Evolutionary conservation across 2,797 vertebrate species (phyloP).

Genomic region (Chiroxiphia lanceolata): DNA sequence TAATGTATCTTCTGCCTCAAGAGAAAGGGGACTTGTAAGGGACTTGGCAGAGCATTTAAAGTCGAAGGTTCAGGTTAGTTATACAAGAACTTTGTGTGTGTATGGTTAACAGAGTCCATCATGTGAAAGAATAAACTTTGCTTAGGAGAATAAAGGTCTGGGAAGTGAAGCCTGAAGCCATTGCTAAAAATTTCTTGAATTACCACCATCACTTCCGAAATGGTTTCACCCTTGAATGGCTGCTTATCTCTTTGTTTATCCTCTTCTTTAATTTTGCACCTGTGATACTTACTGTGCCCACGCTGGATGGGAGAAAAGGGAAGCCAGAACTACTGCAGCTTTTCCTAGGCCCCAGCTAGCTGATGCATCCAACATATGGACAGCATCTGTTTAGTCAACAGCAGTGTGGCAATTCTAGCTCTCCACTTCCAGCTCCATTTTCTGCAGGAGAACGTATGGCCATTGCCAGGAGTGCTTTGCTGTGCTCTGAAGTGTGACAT

Average conservation of each 20-base stretch:
- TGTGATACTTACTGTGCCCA: not conserved
- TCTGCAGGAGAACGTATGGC: not conserved
- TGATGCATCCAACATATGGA: conserved; percentile 4
- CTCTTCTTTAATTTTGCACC: not conserved
- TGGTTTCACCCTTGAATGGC: not conserved
- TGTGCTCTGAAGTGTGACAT: not conserved
- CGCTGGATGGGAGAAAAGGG: not conserved
- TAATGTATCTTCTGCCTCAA: not conserved
- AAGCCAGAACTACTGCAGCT: not conserved
- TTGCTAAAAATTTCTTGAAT: conserved; percentile 11
- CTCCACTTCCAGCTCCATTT: not conserved
- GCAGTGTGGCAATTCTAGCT: not conserved
- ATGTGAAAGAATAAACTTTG: conserved; percentile 71
- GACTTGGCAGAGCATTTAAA: not conserved
- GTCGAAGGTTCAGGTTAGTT: conserved; percentile 58
- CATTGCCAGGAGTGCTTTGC: not conserved
- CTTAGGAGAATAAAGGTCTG: conserved; percentile 75
- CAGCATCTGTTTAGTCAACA: not conserved
- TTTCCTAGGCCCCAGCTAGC: not conserved
- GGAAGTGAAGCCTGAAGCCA: conserved; percentile 60
- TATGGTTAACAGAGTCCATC: conserved; percentile 74
- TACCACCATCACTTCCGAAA: conserved; percentile 1
- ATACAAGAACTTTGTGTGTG: conserved; percentile 62
- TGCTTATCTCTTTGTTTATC: not conserved
- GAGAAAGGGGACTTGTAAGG: not conserved